phyloP scores from a whole-genome alignment of 2,888 invertebrate genomes.

The Melanotus villosus region DNA sequence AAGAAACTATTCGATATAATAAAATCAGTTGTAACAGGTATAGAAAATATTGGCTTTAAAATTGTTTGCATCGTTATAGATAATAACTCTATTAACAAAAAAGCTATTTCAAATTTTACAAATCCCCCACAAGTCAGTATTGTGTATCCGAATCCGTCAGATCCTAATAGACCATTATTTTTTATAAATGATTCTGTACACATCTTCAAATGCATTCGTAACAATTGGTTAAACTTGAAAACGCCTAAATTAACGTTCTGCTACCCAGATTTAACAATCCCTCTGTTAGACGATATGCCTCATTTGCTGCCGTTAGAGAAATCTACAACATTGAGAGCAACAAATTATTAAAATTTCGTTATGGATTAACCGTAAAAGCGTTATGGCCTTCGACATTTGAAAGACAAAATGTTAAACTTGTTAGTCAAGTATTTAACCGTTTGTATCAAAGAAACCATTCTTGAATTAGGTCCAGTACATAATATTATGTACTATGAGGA shows the following conservation, averaged over 20 bases:
- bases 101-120: conserved; percentile 43
- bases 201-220: neutral
- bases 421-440: no score
- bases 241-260: no score
- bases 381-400: no score
- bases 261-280: no score
- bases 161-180: neutral
- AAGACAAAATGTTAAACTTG: no score
- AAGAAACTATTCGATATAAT: conserved; percentile 26
- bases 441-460: neutral
- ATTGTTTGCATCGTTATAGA: conserved; percentile 42
- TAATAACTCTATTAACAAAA: conserved; percentile 47
- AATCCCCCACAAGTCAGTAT: neutral
- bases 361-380: no score
- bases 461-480: neutral
- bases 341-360: no score
- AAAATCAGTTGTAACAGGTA: conserved; percentile 38
- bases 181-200: conserved; percentile 3
- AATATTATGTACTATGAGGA: neutral
- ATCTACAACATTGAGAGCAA: no score
- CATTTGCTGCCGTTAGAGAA: no score
- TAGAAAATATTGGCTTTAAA: conserved; percentile 46
- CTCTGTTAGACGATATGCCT: no score
- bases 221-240: conserved; percentile 6
- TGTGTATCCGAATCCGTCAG: neutral